Conservation (phyloP, 2,113 vertebrate species). For the Chunga burmeisteri region DNA sequence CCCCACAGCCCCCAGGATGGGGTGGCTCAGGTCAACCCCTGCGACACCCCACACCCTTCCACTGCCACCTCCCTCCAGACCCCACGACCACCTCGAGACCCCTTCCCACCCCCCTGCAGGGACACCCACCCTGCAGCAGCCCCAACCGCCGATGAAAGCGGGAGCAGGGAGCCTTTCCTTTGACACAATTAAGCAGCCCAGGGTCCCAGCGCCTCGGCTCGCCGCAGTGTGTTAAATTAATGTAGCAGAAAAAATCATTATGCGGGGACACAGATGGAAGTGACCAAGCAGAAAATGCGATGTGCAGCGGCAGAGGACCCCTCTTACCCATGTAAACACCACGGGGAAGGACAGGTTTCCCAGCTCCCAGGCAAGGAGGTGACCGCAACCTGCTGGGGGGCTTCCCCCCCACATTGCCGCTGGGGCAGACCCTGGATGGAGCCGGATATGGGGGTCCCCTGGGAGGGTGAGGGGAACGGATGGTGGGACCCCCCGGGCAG, state of each 20-base stretch:
- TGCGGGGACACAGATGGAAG: constrained; percentile 82
- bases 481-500: neutral
- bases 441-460: accelerated
- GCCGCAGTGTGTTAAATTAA: constrained; percentile 82
- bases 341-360: constrained; percentile 35
- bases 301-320: constrained; percentile 72
- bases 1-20: neutral
- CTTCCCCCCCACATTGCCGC: accelerated
- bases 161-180: constrained; percentile 50
- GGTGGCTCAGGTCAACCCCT: accelerated
- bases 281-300: constrained; percentile 80
- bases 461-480: neutral
- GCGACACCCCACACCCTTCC: neutral
- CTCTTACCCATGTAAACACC: constrained; percentile 75
- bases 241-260: constrained; percentile 86
- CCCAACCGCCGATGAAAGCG: neutral
- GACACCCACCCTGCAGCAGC: constrained; percentile 8
- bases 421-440: accelerated
- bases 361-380: neutral
- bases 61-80: accelerated
- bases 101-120: neutral
- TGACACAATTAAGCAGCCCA: constrained; percentile 76
- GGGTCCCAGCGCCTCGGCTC: constrained; percentile 75
- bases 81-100: neutral
- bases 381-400: neutral